Evolutionary conservation across 2,113 vertebrate species (phyloP).

Genomic region (Ascaphus truei): DNA sequence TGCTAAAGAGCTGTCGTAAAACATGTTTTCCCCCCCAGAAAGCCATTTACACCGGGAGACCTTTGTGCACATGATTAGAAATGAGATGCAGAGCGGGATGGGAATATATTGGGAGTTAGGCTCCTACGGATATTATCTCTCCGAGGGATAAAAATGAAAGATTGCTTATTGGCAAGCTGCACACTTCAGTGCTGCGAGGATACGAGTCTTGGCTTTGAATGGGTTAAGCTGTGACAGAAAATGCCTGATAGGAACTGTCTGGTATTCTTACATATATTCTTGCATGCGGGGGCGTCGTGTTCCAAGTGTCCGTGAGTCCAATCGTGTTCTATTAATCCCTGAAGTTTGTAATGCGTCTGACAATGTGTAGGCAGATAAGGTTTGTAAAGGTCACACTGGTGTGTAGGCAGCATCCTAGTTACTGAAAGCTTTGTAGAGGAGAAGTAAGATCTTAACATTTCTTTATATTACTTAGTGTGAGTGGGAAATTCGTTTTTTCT

Average conservation of each 20-base stretch:
- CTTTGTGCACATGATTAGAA: not conserved
- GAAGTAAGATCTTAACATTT: not conserved
- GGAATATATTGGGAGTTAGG: not conserved
- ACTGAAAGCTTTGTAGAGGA: not conserved
- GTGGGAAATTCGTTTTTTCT: not conserved
- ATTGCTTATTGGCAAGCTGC: not conserved
- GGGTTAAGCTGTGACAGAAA: not conserved
- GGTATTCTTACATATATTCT: not conserved
- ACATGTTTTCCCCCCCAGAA: conserved; percentile 7
- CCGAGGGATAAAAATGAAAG: not conserved
- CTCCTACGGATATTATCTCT: not conserved
- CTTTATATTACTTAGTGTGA: not conserved
- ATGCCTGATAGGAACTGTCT: not conserved
- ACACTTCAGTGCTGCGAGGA: not conserved
- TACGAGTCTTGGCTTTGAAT: not conserved
- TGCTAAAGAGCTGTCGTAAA: not conserved
- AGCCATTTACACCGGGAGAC: not conserved
- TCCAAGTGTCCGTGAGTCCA: conserved; percentile 17
- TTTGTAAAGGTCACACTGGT: conserved; percentile 2
- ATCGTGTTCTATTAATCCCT: conserved; percentile 4
- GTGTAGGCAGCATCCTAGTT: conserved; percentile 25
- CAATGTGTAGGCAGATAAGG: conserved; percentile 16
- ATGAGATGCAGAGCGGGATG: not conserved
- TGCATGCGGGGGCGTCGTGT: conserved; percentile 10
- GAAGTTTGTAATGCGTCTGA: conserved; percentile 15